Conservation (phyloP, 2,797 vertebrate genomes). For the Sphenodon punctatus region DNA sequence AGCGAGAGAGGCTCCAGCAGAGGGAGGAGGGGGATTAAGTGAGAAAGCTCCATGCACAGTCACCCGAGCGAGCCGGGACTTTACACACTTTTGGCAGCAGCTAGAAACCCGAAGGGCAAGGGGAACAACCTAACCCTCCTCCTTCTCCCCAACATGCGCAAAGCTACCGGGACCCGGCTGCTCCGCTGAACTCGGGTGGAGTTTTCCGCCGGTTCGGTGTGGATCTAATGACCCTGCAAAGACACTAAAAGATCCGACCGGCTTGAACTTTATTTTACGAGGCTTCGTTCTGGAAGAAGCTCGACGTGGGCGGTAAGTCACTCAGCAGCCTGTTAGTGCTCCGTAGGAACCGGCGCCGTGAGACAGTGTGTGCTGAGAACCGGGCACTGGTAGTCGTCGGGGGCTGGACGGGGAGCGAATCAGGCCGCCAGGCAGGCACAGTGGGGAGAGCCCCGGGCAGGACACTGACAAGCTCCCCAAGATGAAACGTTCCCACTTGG, state of each 20-base stretch:
- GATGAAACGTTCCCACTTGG: too few relatives aligned
- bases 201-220: constrained; percentile 25
- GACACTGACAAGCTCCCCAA: too few relatives aligned
- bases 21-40: neutral
- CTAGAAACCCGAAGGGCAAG: neutral
- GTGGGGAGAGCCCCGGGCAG: too few relatives aligned
- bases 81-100: neutral
- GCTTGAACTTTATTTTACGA: constrained; percentile 33
- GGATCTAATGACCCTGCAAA: constrained; percentile 70
- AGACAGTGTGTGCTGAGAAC: neutral
- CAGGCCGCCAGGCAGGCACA: neutral
- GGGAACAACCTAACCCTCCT: neutral
- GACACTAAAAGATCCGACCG: constrained; percentile 24
- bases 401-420: too few relatives aligned
- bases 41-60: neutral
- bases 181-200: constrained; percentile 28
- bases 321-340: neutral
- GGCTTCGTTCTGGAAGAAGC: constrained; percentile 14
- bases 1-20: constrained; percentile 20
- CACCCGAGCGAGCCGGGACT: neutral
- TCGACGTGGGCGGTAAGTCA: constrained; percentile 65
- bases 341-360: neutral
- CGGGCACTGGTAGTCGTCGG: neutral
- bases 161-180: constrained; percentile 36
- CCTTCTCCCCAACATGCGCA: constrained; percentile 54